phyloP scores from a whole-genome alignment of 1,140 invertebrate species.

The Amyelois transitella region DNA sequence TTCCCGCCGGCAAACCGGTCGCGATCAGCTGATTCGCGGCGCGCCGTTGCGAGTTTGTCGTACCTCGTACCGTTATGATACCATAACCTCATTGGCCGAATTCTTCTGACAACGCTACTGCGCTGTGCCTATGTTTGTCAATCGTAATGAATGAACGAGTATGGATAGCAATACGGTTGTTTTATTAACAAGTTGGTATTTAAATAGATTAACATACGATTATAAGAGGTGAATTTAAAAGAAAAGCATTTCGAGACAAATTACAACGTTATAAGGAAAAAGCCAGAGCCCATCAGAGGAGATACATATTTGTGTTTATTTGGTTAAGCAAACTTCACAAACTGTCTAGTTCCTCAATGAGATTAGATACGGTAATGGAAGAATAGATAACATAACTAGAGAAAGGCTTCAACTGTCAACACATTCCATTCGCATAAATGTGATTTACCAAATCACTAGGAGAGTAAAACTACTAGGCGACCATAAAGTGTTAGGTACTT shows the following conservation, averaged over 20 bases:
- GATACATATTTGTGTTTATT: no score
- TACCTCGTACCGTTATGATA: background rate
- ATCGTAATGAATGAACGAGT: background rate
- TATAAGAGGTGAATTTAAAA: no score
- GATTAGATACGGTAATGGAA: no score
- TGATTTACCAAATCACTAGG: no score
- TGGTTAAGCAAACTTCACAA: no score
- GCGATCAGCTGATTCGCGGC: slow-evolving; percentile 1
- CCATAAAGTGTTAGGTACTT: background rate
- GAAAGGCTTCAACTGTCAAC: no score
- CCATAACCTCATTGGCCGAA: background rate
- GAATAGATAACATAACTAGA: no score
- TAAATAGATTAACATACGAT: background rate
- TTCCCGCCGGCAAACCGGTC: background rate
- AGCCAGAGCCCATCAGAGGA: no score
- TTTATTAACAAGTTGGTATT: background rate
- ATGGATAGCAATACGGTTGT: background rate
- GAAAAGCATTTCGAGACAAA: no score
- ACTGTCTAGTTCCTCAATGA: no score
- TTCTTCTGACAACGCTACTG: background rate
- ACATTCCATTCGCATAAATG: no score
- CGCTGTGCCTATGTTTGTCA: background rate
- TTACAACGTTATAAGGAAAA: no score
- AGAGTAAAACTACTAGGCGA: background rate
- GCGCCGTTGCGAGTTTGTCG: background rate